A percentile compares a stretch with the other conserved stretches of the same genome.
phyloP scores from a whole-genome alignment of 30 jellyfish, hydroid and myxozoan species.

The Cassiopea xamachana region DNA sequence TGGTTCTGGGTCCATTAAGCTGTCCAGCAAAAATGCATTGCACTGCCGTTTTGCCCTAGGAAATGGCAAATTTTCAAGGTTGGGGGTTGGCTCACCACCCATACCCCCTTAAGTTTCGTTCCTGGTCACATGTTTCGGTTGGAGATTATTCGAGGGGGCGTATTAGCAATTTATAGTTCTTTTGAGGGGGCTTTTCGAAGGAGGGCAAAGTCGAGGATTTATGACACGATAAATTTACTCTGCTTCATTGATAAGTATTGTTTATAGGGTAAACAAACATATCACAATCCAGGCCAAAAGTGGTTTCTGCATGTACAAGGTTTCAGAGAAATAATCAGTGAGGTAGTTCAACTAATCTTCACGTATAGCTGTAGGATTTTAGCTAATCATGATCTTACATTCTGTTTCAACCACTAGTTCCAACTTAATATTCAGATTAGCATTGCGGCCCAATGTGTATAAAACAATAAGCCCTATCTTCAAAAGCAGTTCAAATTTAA shows the following conservation, averaged over 20 bases:
- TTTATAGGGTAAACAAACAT: neutral
- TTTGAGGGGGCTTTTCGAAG: too few relatives aligned
- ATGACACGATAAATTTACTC: too few relatives aligned
- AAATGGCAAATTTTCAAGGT: too few relatives aligned
- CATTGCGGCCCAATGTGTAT: neutral
- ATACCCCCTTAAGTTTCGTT: too few relatives aligned
- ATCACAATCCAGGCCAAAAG: neutral
- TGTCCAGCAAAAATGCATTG: too few relatives aligned
- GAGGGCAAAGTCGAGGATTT: too few relatives aligned
- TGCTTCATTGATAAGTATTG: neutral
- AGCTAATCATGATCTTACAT: neutral
- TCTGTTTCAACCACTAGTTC: slow-evolving; percentile 3
- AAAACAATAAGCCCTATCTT: neutral
- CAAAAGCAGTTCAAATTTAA: neutral
- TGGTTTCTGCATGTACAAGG: neutral
- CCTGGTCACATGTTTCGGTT: too few relatives aligned
- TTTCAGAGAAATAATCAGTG: neutral
- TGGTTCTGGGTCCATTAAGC: too few relatives aligned
- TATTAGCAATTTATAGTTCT: too few relatives aligned
- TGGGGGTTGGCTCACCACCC: too few relatives aligned
- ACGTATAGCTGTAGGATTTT: neutral
- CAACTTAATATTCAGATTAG: neutral
- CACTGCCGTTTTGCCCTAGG: too few relatives aligned
- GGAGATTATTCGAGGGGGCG: too few relatives aligned
- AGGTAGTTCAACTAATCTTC: slow-evolving; percentile 8